Base-by-base conservation (phyloP, 2,888 invertebrate species). In the Agapostemon virescens region DNA sequence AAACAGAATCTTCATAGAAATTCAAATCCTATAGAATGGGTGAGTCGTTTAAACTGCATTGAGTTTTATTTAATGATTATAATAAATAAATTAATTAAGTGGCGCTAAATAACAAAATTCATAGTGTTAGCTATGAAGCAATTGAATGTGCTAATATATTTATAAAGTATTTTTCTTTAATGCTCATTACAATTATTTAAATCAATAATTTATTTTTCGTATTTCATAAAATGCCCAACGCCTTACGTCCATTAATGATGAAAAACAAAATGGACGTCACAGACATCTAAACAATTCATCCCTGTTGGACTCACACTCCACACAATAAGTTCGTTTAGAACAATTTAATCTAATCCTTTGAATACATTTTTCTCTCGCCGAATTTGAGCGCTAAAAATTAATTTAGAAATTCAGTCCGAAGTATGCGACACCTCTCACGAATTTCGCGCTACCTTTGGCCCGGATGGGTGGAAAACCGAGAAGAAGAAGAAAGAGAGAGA, bases 361-460 rank as follows among this genome's bases (percentile, higher is more conserved):
- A 20, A 61, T 11, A 40, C 9, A 9, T 66, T 52, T 55, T 11
- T 26, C 13, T 20, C 11, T 17, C 17, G 1, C 17, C 17, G 11
- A 55, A n/a, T 17, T 38, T 17, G 61, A 26, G n/a, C 11, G 49
- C 7, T 1, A 33, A 15, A 66, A 36, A 45, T 15, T 49, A 42
- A 58, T 36, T 55, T 38, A 9, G 15, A 3, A 38, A 45, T 30
- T 5, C 13, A 36, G 20, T 2, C 1, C 11, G 5, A n/a, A 2
- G 42, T 33, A 61, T 55, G n/a, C n/a, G 55, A 9, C 58, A 67
- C 23, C 55, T 69, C 38, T 67, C 5, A 23, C 23, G 23, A 67
- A 61, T 49, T 67, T 23, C 7, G 40, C n/a, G 5, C 36, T 30
- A 52, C 36, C 36, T 36, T 36, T 2, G 36, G 26, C 36, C 58